Percentiles rank a stretch among this genome's conserved stretches.
phyloP scores from a whole-genome alignment of 2,888 invertebrate species.

The Synanthedon andrenaeformis region DNA sequence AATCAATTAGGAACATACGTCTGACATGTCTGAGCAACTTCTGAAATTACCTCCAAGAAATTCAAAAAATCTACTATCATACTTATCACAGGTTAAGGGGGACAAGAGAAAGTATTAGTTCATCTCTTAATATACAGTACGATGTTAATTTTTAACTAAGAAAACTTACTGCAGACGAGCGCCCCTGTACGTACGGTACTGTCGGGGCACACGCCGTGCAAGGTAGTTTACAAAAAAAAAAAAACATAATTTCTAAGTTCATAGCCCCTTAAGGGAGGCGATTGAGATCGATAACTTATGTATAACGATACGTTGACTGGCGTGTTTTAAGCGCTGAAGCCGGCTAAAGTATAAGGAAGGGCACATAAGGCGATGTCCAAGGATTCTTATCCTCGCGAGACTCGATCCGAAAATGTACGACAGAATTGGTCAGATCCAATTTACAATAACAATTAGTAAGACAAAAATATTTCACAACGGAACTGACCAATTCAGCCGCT shows the following conservation, averaged over 20 bases:
- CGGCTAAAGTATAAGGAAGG: slow-evolving; percentile 32
- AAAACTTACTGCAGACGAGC: slow-evolving; percentile 32
- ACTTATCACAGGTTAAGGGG: slow-evolving; percentile 70
- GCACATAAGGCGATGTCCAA: slow-evolving; percentile 30
- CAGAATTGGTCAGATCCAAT: slow-evolving; percentile 15
- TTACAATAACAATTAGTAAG: slow-evolving; percentile 39
- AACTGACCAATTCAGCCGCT: slow-evolving; percentile 13
- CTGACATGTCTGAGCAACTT: slow-evolving; percentile 57
- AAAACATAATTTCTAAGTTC: slow-evolving; percentile 53
- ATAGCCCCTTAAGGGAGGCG: slow-evolving; percentile 43
- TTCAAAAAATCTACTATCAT: slow-evolving; percentile 58
- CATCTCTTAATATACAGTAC: slow-evolving; percentile 60
- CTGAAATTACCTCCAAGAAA: slow-evolving; percentile 53
- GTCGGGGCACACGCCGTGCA: slow-evolving; percentile 18
- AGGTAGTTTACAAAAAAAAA: slow-evolving; percentile 38
- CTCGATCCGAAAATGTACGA: slow-evolving; percentile 9
- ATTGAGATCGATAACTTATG: slow-evolving; percentile 65
- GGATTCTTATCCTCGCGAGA: slow-evolving; percentile 1
- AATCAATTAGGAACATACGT: slow-evolving; percentile 56
- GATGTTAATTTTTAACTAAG: slow-evolving; percentile 52
- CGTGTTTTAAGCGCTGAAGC: slow-evolving; percentile 52
- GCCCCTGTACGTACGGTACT: slow-evolving; percentile 19
- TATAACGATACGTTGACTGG: slow-evolving; percentile 45
- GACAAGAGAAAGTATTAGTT: slow-evolving; percentile 67
- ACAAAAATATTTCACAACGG: slow-evolving; percentile 38